Base-by-base conservation (phyloP, 2,888 invertebrate species). In the Drosophila pullipes region DNA sequence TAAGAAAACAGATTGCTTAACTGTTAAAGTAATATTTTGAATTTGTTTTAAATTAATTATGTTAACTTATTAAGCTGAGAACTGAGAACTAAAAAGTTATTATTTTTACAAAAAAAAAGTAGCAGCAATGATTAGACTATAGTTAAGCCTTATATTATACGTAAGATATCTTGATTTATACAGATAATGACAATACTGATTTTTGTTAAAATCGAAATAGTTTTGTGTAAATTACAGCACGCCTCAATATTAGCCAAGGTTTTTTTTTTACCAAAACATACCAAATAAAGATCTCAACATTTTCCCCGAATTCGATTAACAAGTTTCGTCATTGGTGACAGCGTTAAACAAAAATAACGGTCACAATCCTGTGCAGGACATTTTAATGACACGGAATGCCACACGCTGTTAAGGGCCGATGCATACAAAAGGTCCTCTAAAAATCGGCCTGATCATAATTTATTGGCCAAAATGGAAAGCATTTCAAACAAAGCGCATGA, bases 361-460 rank as follows among this genome's bases (percentile, higher is more conserved):
- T 28, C 33, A 11, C 35, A 59, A 68, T 54, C 39, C 66, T 71
- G 77, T 30, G 16, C 68, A 53, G 78, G 71, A 81, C 65, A 76
- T 76, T 78, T 71, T 54, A 77, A 68, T 81, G 81, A 55, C 76
- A 53, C 41, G 22, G 35, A 13, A 52, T 33, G 50, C 64, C 67
- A 59, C 64, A 66, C 54, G 71, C 68, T 65, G 78, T 60, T 70
- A 16, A 65, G 44, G 35, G 13, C 35, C 30, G 44, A 41, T 31
- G 74, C 54, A 49, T 28, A 57, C 69, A 74, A 83, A 82, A 69
- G 64, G 62, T 60, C 47, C 55, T 22, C 77, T 74, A 75, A 71
- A 90, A 90, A 89, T 81, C 91, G 77, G 83, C 89, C 82, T 76
- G 91, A 89, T 89, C 91, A 91, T 91, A 89, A 90, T 89, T 89